Percentiles rank a stretch among this genome's conserved stretches.
Conservation (phyloP, 2,113 vertebrate genomes). For the Bagarius yarrelli region DNA sequence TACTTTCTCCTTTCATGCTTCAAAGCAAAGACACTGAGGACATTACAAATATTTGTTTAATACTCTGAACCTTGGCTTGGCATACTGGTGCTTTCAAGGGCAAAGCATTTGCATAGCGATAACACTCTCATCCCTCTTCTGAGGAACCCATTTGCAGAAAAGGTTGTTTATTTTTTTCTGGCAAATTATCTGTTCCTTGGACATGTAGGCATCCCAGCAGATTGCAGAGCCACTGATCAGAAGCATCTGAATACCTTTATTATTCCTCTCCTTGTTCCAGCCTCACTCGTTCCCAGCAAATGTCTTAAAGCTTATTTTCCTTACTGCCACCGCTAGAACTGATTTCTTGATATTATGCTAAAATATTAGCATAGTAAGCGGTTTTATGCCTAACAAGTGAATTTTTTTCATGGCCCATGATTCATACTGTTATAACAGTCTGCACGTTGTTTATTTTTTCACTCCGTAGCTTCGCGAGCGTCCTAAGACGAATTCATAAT, state of each 20-base stretch:
- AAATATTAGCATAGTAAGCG: neutral
- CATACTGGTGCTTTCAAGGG: constrained; percentile 42
- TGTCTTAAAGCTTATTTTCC: constrained; percentile 2
- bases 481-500: neutral
- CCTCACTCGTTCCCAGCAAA: constrained; percentile 18
- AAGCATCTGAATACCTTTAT: constrained; percentile 10
- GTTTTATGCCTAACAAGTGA: neutral
- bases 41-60: constrained; percentile 64
- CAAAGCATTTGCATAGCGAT: constrained; percentile 64
- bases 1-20: constrained; percentile 28
- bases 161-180: neutral
- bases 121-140: constrained; percentile 54
- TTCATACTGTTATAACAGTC: neutral
- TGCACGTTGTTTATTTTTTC: constrained; percentile 30
- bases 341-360: neutral
- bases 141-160: constrained; percentile 38
- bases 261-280: neutral
- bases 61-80: constrained; percentile 59
- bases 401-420: neutral
- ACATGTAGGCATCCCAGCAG: constrained; percentile 4
- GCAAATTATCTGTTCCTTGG: constrained; percentile 4
- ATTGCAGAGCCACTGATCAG: neutral
- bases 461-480: neutral
- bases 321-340: neutral
- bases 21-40: constrained; percentile 31